A percentile compares a stretch with the other conserved stretches of the same genome.
Conservation (phyloP, 2,888 invertebrate species). For the Rhynchonema sp. region DNA sequence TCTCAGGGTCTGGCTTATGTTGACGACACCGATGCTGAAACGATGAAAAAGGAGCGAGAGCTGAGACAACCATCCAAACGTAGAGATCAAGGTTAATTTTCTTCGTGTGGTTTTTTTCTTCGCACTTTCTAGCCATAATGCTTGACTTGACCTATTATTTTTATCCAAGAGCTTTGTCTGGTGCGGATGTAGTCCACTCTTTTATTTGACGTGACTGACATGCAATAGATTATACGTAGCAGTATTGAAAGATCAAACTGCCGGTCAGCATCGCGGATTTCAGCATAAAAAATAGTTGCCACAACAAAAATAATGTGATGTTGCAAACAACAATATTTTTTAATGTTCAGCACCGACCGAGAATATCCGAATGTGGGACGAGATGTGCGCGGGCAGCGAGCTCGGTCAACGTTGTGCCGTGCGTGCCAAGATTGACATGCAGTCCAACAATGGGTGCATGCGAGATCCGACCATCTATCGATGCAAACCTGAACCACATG, state of each 20-base stretch:
- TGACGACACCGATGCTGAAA: conserved; percentile 80
- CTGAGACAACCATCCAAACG: conserved; percentile 63
- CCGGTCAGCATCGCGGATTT: too few species aligned
- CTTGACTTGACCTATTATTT: too few species aligned
- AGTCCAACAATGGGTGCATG: conserved; percentile 81
- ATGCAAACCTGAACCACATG: conserved; percentile 85
- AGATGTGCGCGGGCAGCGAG: conserved; percentile 68
- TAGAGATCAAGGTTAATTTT: conserved; percentile 55
- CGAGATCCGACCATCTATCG: conserved; percentile 95
- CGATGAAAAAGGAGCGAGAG: conserved; percentile 85
- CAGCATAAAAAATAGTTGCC: too few species aligned
- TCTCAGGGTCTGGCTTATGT: conserved; percentile 77
- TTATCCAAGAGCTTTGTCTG: too few species aligned
- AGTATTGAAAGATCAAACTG: too few species aligned
- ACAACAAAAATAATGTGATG: background rate
- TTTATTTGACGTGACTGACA: too few species aligned
- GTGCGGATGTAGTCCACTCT: too few species aligned
- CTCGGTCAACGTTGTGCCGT: conserved; percentile 74
- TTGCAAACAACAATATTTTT: background rate
- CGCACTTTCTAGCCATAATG: too few species aligned
- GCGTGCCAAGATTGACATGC: conserved; percentile 90
- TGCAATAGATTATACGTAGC: too few species aligned
- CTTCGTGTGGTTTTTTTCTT: too few species aligned
- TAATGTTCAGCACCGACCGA: conserved; percentile 27
- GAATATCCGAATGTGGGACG: conserved; percentile 72